Evolutionary conservation across 2,113 vertebrate species (phyloP), one percentile per base, ranked within the genome.

Genomic region (Oreochromis niloticus): DNA sequence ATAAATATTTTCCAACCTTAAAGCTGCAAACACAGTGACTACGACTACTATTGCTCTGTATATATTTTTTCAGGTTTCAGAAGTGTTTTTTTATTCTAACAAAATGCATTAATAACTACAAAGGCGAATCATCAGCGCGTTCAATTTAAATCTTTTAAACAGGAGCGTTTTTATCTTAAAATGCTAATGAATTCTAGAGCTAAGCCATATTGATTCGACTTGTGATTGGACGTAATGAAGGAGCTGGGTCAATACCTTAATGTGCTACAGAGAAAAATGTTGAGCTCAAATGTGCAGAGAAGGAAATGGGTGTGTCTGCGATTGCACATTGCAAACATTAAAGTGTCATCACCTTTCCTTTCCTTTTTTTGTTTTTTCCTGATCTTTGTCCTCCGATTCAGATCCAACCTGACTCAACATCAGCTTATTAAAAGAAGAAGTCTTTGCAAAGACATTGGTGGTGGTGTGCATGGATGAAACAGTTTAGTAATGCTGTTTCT

Each of bases 201-300:
- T 90, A 94, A 95, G 89, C 43, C 56, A 24, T 94, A 96, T 96
- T 91, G 96, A 96, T 96, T 87, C 24, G 59, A 34, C 27, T 71
- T 36, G 83, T 30, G 59, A 93, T 91, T 89, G n/a, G 80, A 92
- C 91, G 91, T 90, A 84, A 90, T 84, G 85, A 80, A 54, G 82
- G 46, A 56, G 80, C 57, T 46, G 30, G 84, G 82, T 96, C 96
- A 94, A 94, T 95, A 93, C 27, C 34, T 81, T 75, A 89, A 91
- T 84, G 63, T 91, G 87, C 85, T 89, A 55, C 63, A 82, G 83
- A 63, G 50, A 78, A 56, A 75, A 84, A 66, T 55, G 86, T 87
- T 52, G 82, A 95, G 86, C 87, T 82, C 54, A 78, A 48, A 13
- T 27, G 81, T 59, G 88, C 30, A 10, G 61, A 75, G 41, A 73